Base-by-base conservation (phyloP, 2,113 vertebrate species). In the Oryzias javanicus region DNA sequence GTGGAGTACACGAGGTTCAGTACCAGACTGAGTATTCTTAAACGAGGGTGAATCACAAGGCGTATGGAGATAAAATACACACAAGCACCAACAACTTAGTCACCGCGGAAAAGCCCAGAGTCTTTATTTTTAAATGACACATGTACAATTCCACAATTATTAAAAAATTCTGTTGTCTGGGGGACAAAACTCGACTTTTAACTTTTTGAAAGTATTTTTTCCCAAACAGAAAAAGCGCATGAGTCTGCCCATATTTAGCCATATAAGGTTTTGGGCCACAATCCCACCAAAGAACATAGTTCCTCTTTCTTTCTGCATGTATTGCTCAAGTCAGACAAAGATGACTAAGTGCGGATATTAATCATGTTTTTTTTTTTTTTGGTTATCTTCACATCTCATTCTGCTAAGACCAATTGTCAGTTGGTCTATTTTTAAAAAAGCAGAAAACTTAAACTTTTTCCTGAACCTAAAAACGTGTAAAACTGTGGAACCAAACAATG, bases 291-390 rank as follows among this genome's bases (percentile, higher is more conserved):
- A 78, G 52, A 70, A 49, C 49, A 19, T 67, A 82, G 89, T 93
- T 92, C 91, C 90, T 90, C 89, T 92, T 93, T 91, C 86, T 90
- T 84, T 81, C 84, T 90, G 80, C 80, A 74, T 82, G 62, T 70
- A 78, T 93, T 92, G 91, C 90, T 87, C 83, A 92, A 92, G 86
- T 84, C 82, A 89, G 74, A 84, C 74, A 75, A 84, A 70, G 78
- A 90, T 93, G 90, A 93, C 74, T 93, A 89, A 92, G 71, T 80
- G 80, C 69, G 60, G 84, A 89, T 81, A 85, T 85, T 84, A 75
- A 81, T 79, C 70, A 77, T 67, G 77, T 55, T 79, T 70, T 73
- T 76, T 61, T 49, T 74, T 79, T 70, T 70, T 74, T 61, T 48
- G 63, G 63, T 75, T 77, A 88, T 79, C 80, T 76, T 80, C 42